Evolutionary conservation across 2,888 invertebrate species (phyloP).

Genomic region (Arctia plantaginis): DNA sequence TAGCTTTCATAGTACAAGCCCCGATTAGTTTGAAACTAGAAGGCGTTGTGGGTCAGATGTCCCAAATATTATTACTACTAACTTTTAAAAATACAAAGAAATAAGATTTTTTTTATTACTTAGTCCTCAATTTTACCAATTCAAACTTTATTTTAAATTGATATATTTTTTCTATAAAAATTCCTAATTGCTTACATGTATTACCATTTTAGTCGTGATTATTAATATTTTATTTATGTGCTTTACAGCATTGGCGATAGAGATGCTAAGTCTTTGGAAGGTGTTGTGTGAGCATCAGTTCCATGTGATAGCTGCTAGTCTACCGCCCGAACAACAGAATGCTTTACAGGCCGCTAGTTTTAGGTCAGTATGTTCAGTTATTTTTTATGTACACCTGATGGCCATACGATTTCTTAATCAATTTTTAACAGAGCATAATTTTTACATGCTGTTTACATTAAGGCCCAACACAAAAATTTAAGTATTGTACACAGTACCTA

Average conservation of each 20-base stretch:
- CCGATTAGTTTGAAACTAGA: too few relatives aligned
- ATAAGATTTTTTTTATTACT: too few relatives aligned
- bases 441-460: too few relatives aligned
- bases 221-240: conserved; percentile 6
- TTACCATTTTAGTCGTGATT: neutral
- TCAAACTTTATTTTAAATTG: neutral
- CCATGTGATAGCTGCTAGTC: conserved; percentile 90
- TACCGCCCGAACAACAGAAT: conserved; percentile 89
- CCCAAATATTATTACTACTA: too few relatives aligned
- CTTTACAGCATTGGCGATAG: conserved; percentile 90
- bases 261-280: conserved; percentile 97
- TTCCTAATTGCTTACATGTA: too few relatives aligned
- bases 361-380: conserved; percentile 62
- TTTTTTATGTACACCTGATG: neutral
- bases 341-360: conserved; percentile 88
- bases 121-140: too few relatives aligned
- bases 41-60: too few relatives aligned
- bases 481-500: too few relatives aligned
- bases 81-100: neutral
- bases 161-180: neutral
- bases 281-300: conserved; percentile 97
- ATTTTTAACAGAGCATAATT: too few relatives aligned
- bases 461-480: too few relatives aligned
- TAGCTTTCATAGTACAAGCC: too few relatives aligned
- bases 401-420: too few relatives aligned